Conservation (phyloP, 1,140 invertebrate species). For the Steinernema feltiae region DNA sequence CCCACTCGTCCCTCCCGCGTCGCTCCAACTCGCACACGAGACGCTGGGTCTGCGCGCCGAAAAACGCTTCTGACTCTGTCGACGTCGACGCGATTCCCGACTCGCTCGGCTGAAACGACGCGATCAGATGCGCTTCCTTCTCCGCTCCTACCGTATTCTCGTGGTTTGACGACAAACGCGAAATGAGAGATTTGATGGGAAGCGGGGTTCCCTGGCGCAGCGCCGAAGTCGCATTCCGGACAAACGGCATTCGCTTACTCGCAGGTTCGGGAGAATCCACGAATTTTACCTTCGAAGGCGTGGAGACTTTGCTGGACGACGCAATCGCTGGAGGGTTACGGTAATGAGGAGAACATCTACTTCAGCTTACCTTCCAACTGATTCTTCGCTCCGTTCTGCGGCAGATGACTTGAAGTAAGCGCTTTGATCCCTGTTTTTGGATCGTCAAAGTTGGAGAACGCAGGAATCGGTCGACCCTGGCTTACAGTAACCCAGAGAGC, state of each 20-base stretch:
- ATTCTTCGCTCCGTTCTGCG: conserved; percentile 65
- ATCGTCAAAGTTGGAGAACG: conserved; percentile 40
- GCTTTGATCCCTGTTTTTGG: conserved; percentile 72
- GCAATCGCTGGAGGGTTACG: background rate
- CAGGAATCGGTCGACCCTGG: background rate
- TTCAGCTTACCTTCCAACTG: background rate
- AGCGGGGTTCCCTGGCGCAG: background rate
- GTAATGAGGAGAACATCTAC: background rate
- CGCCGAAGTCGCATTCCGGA: background rate
- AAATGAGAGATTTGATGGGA: background rate
- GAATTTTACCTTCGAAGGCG: background rate
- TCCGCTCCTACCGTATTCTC: background rate
- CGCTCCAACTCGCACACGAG: background rate
- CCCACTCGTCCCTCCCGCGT: background rate
- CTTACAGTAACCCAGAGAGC: conserved; percentile 93
- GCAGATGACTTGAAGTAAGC: conserved; percentile 92
- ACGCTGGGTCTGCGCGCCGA: background rate
- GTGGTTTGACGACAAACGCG: background rate
- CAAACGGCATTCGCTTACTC: background rate
- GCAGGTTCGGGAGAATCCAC: background rate
- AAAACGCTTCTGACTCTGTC: background rate
- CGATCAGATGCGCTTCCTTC: background rate
- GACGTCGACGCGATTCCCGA: background rate
- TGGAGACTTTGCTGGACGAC: background rate
- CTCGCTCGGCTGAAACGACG: background rate